These are phyloP conservation scores for Emmelina monodactyla DNA, from an alignment of 2,888 invertebrate species.

Conservation along the genomic window DNA sequence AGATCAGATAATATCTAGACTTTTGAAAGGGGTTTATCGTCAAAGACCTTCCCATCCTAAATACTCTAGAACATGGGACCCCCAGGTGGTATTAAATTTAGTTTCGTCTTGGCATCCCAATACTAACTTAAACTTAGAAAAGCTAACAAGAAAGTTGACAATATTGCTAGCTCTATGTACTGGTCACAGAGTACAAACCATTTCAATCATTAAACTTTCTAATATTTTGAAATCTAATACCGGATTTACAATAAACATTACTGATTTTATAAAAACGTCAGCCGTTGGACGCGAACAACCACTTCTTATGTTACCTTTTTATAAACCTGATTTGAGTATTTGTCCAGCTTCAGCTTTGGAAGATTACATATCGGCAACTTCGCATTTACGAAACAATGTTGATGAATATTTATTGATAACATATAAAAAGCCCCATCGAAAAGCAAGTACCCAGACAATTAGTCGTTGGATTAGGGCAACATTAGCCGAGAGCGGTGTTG, in stretches of 20 bases:
- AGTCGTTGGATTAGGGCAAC: conserved; percentile 8
- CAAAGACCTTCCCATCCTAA: conserved; percentile 15
- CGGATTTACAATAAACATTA: neutral
- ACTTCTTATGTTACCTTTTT: neutral
- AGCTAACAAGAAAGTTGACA: conserved; percentile 13
- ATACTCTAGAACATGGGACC: conserved; percentile 14
- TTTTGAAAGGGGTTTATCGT: conserved; percentile 11
- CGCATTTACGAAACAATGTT: neutral
- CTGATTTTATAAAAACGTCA: conserved; percentile 1
- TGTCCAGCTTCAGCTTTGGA: neutral
- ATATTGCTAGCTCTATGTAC: conserved; percentile 15
- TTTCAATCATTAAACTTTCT: conserved; percentile 1
- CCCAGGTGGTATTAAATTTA: conserved; percentile 4
- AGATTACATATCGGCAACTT: neutral
- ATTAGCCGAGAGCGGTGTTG: conserved; percentile 4
- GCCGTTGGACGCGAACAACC: neutral
- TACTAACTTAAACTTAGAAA: conserved; percentile 2
- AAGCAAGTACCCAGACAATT: conserved; percentile 8
- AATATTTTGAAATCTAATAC: neutral
- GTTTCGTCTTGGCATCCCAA: conserved; percentile 6
- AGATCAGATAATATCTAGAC: conserved; percentile 7
- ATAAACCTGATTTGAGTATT: neutral
- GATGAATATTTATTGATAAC: conserved; percentile 2
- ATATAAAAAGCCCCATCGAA: conserved; percentile 1
- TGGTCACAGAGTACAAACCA: neutral